phyloP scores from a whole-genome alignment of 2,888 invertebrate genomes.

The Plagiodera versicolora region DNA sequence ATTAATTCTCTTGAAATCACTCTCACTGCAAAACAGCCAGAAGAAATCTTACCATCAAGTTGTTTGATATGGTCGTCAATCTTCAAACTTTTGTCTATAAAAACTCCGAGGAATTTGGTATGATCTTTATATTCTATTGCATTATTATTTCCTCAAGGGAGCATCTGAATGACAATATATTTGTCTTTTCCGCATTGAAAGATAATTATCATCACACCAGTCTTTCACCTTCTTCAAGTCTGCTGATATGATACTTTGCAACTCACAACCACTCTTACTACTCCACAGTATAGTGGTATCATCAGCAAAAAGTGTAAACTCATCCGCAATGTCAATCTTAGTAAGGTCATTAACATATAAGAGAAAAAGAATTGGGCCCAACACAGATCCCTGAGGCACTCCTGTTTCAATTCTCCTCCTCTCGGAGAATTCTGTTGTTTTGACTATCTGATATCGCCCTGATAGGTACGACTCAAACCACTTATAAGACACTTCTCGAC shows the following conservation, averaged over 20 bases:
- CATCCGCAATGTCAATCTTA: background rate
- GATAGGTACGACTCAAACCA: background rate
- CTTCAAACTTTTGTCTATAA: constrained; percentile 6
- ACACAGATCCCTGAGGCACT: constrained; percentile 4
- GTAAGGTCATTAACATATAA: constrained; percentile 1
- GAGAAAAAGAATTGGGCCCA: constrained; percentile 2
- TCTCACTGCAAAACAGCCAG: constrained; percentile 12
- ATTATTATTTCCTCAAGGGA: too few species aligned
- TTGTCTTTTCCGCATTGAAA: background rate
- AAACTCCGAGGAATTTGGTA: constrained; percentile 10
- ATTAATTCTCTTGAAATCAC: constrained; percentile 2
- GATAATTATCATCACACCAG: background rate
- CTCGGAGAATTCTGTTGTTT: background rate
- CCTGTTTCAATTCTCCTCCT: background rate
- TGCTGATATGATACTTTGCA: too few species aligned
- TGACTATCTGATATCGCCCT: background rate
- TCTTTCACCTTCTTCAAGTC: too few species aligned
- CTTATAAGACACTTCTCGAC: background rate
- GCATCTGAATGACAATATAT: background rate
- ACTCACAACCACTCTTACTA: too few species aligned
- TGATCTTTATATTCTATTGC: background rate
- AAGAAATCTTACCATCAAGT: constrained; percentile 12
- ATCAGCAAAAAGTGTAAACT: background rate
- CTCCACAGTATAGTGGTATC: constrained; percentile 7
- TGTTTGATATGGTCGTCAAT: constrained; percentile 8